Conservation (phyloP, 2,113 vertebrate species). For the Cairina moschata region DNA sequence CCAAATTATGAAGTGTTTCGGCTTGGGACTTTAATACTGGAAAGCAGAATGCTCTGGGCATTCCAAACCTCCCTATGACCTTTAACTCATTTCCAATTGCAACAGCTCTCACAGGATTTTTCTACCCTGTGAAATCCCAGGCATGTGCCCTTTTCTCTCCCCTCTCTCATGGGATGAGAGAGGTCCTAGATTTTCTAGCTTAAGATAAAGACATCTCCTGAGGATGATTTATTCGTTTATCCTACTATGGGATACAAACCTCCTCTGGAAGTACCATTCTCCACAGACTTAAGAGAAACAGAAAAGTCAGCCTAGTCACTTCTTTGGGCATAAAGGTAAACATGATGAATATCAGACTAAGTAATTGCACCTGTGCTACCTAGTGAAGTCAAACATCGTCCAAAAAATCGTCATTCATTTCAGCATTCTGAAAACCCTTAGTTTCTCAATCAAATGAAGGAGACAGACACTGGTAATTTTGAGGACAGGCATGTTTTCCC, state of each 20-base stretch:
- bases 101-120: not conserved
- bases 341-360: not conserved
- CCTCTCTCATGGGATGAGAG: not conserved
- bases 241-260: not conserved
- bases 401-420: not conserved
- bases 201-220: not conserved
- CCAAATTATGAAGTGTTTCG: not conserved
- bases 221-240: not conserved
- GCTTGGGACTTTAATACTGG: not conserved
- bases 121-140: not conserved
- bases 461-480: not conserved
- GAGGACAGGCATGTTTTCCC: not conserved
- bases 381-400: not conserved
- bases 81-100: not conserved
- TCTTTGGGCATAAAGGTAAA: not conserved
- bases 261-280: not conserved
- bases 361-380: accelerated
- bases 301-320: not conserved
- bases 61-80: not conserved
- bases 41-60: not conserved
- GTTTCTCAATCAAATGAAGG: not conserved
- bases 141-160: accelerated
- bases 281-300: not conserved
- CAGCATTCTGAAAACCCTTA: not conserved
- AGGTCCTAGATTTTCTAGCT: not conserved